Percentiles rank a stretch among this genome's conserved stretches.
Conservation (phyloP, 1,140 invertebrate genomes). For the Megalonaias nervosa region DNA sequence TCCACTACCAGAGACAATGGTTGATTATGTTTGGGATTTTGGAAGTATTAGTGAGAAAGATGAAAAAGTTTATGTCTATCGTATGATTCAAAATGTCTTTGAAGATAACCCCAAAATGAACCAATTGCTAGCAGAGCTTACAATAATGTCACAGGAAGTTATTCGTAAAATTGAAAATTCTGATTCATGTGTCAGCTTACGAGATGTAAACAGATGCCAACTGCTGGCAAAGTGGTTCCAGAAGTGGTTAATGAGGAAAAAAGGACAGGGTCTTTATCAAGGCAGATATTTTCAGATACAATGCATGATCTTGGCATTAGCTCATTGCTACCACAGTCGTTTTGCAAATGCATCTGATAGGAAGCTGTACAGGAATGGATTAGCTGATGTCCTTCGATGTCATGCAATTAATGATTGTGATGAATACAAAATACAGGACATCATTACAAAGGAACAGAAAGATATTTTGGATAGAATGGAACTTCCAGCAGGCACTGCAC, state of each 20-base stretch:
- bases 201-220: constrained; percentile 39
- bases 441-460: constrained; percentile 31
- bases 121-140: constrained; percentile 13
- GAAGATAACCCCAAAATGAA: neutral
- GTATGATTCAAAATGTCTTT: constrained; percentile 28
- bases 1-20: constrained; percentile 40
- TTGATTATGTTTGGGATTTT: constrained; percentile 51
- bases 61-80: constrained; percentile 40
- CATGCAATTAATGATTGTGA: neutral
- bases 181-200: constrained; percentile 37
- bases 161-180: constrained; percentile 19
- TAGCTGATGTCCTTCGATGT: constrained; percentile 26
- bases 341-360: constrained; percentile 29
- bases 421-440: constrained; percentile 1
- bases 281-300: neutral
- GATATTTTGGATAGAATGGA: constrained; percentile 35
- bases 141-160: constrained; percentile 36
- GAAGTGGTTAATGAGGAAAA: constrained; percentile 16
- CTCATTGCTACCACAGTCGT: constrained; percentile 55
- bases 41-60: constrained; percentile 35
- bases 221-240: constrained; percentile 36
- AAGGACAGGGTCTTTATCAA: neutral
- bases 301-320: constrained; percentile 45
- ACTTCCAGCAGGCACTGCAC: constrained; percentile 33
- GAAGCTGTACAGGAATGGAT: constrained; percentile 27